Conservation (phyloP, 2,797 vertebrate genomes). For the Bryconaethiops microstoma region DNA sequence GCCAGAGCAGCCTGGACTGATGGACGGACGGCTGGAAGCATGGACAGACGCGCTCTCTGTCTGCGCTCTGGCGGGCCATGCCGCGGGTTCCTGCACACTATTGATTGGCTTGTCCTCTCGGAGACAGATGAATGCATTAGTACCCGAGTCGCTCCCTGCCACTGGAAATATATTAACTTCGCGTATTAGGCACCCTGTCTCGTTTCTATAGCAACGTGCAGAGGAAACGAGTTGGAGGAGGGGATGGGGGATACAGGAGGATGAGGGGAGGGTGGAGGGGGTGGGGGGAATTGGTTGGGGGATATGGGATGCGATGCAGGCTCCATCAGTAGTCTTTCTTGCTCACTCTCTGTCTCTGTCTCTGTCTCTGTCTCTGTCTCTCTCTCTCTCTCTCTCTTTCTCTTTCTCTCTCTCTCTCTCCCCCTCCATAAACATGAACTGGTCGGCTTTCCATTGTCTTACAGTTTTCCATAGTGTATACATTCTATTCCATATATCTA, state of each 20-base stretch:
- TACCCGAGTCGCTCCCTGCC: conserved; percentile 75
- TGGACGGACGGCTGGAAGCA: conserved; percentile 46
- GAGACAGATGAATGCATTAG: conserved; percentile 85
- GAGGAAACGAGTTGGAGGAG: conserved; percentile 65
- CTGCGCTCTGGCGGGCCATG: conserved; percentile 70
- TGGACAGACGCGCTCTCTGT: conserved; percentile 40
- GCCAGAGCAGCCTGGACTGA: conserved; percentile 41
- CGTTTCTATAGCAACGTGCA: conserved; percentile 82
- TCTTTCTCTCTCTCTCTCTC: conserved; percentile 55
- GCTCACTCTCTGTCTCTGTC: no score
- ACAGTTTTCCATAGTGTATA: neutral
- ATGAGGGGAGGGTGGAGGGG: conserved; percentile 57
- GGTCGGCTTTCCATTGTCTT: conserved; percentile 56
- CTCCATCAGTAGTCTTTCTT: conserved; percentile 74
- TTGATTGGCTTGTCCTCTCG: conserved; percentile 81
- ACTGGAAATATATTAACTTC: conserved; percentile 87
- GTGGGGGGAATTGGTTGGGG: conserved; percentile 42
- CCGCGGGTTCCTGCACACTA: conserved; percentile 73
- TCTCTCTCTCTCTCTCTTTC: no score
- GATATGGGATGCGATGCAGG: conserved; percentile 61
- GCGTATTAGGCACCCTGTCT: conserved; percentile 84
- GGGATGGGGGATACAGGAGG: conserved; percentile 55
- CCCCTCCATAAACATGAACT: conserved; percentile 28
- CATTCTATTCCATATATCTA: conserved; percentile 30
- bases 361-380: conserved; percentile 46